Conservation (phyloP, 2,797 vertebrate species). For the Poeciliopsis paucimaculata region DNA sequence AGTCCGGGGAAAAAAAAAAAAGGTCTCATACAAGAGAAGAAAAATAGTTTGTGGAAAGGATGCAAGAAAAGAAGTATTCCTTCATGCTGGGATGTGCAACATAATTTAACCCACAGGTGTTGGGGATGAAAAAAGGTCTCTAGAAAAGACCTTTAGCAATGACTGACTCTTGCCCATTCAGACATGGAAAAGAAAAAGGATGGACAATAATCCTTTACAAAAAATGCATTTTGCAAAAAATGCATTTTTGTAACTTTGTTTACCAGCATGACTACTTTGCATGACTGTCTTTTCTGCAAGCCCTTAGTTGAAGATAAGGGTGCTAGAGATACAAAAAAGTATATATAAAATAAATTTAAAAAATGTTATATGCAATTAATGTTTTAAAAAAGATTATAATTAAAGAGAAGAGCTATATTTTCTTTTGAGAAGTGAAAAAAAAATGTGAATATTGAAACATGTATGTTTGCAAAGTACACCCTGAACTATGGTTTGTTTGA, state of each 20-base stretch:
- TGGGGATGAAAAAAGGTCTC: conserved; percentile 24
- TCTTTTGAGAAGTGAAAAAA: conserved; percentile 82
- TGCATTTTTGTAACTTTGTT: conserved; percentile 89
- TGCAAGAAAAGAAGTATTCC: conserved; percentile 46
- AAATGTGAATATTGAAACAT: conserved; percentile 83
- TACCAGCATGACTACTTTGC: conserved; percentile 89
- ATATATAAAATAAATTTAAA: conserved; percentile 81
- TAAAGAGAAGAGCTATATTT: conserved; percentile 88
- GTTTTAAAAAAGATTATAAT: conserved; percentile 84
- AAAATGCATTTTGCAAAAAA: conserved; percentile 24
- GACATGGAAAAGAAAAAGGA: conserved; percentile 48
- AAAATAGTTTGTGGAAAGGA: conserved; percentile 54
- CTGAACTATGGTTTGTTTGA: conserved; percentile 80
- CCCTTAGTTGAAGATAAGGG: conserved; percentile 85
- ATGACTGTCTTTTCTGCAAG: conserved; percentile 88
- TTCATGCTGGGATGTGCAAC: conserved; percentile 18
- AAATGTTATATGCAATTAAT: conserved; percentile 87
- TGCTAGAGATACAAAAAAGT: conserved; percentile 83
- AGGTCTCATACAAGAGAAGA: conserved; percentile 60
- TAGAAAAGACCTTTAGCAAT: conserved; percentile 59
- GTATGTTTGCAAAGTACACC: conserved; percentile 83
- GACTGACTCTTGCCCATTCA: conserved; percentile 58
- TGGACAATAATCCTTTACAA: conserved; percentile 53
- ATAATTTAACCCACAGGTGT: conserved; percentile 32
- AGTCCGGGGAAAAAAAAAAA: conserved; percentile 30